These are phyloP conservation scores for Drosophila yooni DNA, from an alignment of 2,888 invertebrate species.

Conservation along the genomic window DNA sequence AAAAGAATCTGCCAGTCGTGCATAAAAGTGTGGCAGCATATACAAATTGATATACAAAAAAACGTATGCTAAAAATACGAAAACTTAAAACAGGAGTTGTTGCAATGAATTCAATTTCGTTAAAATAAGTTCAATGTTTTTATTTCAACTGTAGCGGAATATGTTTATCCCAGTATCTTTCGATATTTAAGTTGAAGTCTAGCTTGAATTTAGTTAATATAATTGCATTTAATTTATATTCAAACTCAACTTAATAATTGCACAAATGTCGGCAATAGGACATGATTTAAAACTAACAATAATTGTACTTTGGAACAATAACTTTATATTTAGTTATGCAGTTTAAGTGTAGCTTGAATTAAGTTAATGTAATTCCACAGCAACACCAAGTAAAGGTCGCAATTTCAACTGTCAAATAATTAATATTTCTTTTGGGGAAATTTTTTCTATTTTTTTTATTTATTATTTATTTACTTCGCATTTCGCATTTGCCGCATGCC, in stretches of 20 bases:
- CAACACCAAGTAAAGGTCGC: neutral
- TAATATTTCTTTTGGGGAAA: slow-evolving; percentile 23
- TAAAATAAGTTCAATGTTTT: fast-evolving
- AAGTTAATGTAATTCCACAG: neutral
- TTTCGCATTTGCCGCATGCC: slow-evolving; percentile 28
- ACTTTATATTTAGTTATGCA: neutral
- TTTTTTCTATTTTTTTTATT: slow-evolving; percentile 25
- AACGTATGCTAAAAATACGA: fast-evolving
- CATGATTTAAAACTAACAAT: too few species aligned
- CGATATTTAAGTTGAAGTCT: neutral
- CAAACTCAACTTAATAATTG: too few species aligned
- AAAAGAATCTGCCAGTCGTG: too few species aligned
- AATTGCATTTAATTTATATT: neutral
- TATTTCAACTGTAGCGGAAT: neutral
- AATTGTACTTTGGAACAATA: too few species aligned
- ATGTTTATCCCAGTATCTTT: neutral
- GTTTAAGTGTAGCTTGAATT: neutral
- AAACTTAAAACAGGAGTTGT: neutral
- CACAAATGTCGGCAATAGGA: too few species aligned
- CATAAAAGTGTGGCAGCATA: neutral
- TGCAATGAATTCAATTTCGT: neutral
- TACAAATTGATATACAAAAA: neutral
- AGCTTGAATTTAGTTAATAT: neutral
- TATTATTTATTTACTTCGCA: slow-evolving; percentile 4
- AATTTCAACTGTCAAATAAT: slow-evolving; percentile 35